phyloP scores from a whole-genome alignment of 2,797 vertebrate species.

The Cyprinodon diabolis region DNA sequence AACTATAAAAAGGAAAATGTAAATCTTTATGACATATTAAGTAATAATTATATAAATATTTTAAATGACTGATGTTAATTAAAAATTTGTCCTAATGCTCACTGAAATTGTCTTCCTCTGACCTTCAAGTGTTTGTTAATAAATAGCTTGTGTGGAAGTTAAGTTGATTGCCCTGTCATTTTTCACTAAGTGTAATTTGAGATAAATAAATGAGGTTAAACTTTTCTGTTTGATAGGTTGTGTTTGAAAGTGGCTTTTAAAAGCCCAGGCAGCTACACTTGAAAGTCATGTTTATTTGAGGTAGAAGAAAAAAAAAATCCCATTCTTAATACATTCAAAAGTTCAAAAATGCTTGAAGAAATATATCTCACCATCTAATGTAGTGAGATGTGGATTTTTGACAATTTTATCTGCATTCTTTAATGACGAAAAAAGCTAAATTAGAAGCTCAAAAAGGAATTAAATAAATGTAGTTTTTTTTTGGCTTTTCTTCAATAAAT shows the following conservation, averaged over 20 bases:
- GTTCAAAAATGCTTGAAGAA: too few relatives aligned
- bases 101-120: background rate
- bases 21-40: background rate
- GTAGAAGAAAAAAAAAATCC: too few relatives aligned
- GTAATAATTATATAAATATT: background rate
- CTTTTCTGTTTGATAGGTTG: background rate
- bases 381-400: too few relatives aligned
- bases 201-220: background rate
- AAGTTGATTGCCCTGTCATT: background rate
- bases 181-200: background rate
- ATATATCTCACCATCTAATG: too few relatives aligned
- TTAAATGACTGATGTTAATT: background rate
- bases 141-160: conserved; percentile 16
- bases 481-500: too few relatives aligned
- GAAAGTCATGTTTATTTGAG: background rate
- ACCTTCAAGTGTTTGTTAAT: conserved; percentile 13
- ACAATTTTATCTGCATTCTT: too few relatives aligned
- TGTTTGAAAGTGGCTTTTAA: background rate
- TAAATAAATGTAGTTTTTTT: too few relatives aligned
- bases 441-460: too few relatives aligned
- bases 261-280: background rate
- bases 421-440: too few relatives aligned
- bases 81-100: background rate
- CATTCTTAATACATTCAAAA: too few relatives aligned
- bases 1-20: background rate